Base-by-base conservation (phyloP, 2,888 invertebrate species). In the Tortrix viridana region DNA sequence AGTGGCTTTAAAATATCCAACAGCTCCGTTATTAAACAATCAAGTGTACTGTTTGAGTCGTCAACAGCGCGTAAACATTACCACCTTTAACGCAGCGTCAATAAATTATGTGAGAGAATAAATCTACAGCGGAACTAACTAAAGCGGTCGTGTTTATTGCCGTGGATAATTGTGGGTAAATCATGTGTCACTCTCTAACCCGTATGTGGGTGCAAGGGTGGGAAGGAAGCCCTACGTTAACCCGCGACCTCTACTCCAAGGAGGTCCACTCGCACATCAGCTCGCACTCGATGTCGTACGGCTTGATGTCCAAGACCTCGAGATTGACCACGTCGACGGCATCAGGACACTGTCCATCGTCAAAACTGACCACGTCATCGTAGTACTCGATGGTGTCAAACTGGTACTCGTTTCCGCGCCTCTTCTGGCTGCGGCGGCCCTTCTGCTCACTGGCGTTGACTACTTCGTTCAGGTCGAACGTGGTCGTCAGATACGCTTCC, bases 351-450 rank as follows among this genome's bases (percentile, higher is more conserved):
- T 57, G 0, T 0, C 53, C 4, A 0, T 18, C 41, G 12, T 81
- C 74, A 48, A 89, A 87, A 2, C 77, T 77, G 0, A 68, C 56
- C 0, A 66, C 49, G 2, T 89, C 88, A 14, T 88, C 89, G 44
- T 89, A 87, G 65, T 89, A 89, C 65, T 90, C 89, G 0, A 76
- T 65, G 0, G 88, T 86, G 61, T 86, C 86, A 43, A 88, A 88
- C 68, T 80, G 71, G 58, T 91, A 90, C 14, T 89, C 89, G 19
- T 76, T 75, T 0, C 71, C 72, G 5, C 85, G 74, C 37, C 86
- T 75, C 3, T 19, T 65, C 37, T 69, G 69, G 12, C 52, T 23
- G 14, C 53, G 37, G 14, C 37, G 7, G 16, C 14, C 55, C 4
- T 0, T 7, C 14, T 38, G n/a, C 16, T 32, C 32, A 43, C 61